Evolutionary conservation across 2,888 invertebrate genomes (phyloP).

Genomic region (Bruchidius siliquastri): DNA sequence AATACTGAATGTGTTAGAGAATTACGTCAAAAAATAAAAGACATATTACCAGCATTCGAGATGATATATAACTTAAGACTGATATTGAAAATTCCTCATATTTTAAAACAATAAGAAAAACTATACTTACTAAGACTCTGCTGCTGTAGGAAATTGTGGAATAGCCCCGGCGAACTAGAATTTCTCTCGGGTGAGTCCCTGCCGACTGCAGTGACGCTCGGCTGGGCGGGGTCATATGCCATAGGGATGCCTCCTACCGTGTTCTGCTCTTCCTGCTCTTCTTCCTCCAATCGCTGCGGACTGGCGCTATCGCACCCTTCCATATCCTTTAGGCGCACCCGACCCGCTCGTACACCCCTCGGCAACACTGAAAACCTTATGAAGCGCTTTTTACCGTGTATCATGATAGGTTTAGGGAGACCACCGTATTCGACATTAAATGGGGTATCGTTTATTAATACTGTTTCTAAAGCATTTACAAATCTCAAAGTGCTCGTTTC

Average conservation of each 20-base stretch:
- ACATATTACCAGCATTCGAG: no score
- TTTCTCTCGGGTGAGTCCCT: conserved; percentile 38
- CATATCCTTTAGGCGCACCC: conserved; percentile 68
- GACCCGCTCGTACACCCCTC: conserved; percentile 66
- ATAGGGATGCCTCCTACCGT: background rate
- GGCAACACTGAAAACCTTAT: conserved; percentile 76
- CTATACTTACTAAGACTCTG: conserved; percentile 39
- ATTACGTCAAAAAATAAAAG: no score
- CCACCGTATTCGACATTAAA: conserved; percentile 80
- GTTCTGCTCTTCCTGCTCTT: conserved; percentile 23
- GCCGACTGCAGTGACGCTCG: conserved; percentile 18
- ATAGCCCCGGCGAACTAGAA: conserved; percentile 40
- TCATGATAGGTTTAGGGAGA: conserved; percentile 70
- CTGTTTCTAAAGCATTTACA: conserved; percentile 70
- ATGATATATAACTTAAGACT: no score
- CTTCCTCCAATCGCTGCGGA: conserved; percentile 26
- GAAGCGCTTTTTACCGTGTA: conserved; percentile 74
- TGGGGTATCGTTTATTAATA: conserved; percentile 72
- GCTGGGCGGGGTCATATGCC: conserved; percentile 36
- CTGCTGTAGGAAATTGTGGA: conserved; percentile 40
- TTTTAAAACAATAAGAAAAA: no score
- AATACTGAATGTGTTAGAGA: no score
- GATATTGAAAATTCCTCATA: no score
- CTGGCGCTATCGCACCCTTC: conserved; percentile 48
- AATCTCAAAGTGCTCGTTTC: conserved; percentile 73